Base-by-base conservation (phyloP, 37 sponge, comb jelly and placozoan genomes). In the Mnemiopsis leidyi region DNA sequence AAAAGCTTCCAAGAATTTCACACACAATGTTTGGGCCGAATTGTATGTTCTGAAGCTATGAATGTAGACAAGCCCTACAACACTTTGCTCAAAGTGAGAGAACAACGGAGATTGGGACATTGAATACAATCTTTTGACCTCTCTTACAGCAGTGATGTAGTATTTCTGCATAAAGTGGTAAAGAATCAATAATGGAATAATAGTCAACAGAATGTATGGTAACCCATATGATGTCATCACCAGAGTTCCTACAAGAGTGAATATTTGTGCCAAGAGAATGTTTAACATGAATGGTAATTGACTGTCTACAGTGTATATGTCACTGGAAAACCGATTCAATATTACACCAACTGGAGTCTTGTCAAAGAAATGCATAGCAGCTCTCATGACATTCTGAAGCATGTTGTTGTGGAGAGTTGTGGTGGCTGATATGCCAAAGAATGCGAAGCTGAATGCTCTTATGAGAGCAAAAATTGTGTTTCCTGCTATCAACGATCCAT, bases 101-200 rank as follows among this genome's bases (percentile, higher is more conserved):
- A 97, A 99, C 68, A 99, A 90, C 1, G 99, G 99, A 38, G 99
- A 99, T 30, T 96, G 93, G 23, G 96, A 95, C 38, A 97, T 96
- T 9, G 97, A 94, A 20, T 97, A 96, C 26, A 99, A 68, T 32
- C 99, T 92, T 93, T 99, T 99, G 92, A 99, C 93, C 76, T 99
- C 99, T 69, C 99, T 96, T 37, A 34, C 69, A n/a, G 99, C 97
- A 32, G 94, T 93, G 32, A 98, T 94, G 92, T 99, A 99, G 95
- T 94, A 99, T 9, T 93, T 76, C 68, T 99, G 99, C 68, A 97
- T 95, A 71, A 96, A 67, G 83, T 97, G 96, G 76, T 99, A 99
- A 31, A 99, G 39, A 23, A 99, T 73, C 16, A 93, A 94, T 36
- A 99, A 93, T 16, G 97, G 97, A 0, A 96, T 88, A 0, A 99